Base-by-base conservation (phyloP, 2,113 vertebrate genomes). In the Tyrannus savana region DNA sequence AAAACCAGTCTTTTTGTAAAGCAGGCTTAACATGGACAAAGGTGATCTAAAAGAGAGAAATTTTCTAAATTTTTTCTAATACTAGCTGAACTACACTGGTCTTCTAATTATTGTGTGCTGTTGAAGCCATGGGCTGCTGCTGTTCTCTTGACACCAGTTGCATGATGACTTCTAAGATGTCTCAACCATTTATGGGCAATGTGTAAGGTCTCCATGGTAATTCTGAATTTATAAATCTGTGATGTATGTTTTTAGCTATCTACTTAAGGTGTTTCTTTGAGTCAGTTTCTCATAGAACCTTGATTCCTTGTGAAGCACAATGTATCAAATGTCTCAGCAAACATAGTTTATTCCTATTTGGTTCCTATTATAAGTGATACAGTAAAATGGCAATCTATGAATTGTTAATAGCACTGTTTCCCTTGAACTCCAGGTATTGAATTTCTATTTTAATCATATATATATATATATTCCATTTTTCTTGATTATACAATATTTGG, bases 21-120 rank as follows among this genome's bases (percentile, higher is more conserved):
- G 37, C 14, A 84, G 89, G 28, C 10, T 84, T 89, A 83, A 72
- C 0, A 1, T 27, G 66, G n/a, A 63, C 28, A n/a, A 79, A 81
- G 33, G 42, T 56, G 30, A 55, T 33, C n/a, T 74, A 47, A 37
- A 78, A 93, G 28, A 89, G 22, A 30, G 41, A 68, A 46, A 35
- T 27, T 56, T 71, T 85, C 76, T 80, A 87, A 92, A 95, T 71
- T 66, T 33, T 88, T 95, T 83, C 86, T 91, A 84, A 71, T 10
- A 58, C 67, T 52, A 96, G 52, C 28, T 85, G 52, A 87, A 69
- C 52, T 77, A 41, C 2, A 0, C 19, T 68, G 39, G 8, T 56
- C 28, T 83, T 76, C 53, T 12, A 56, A 68, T 75, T 72, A 35
- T 17, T 47, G 46, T 47, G 27, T 74, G 50, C n/a, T 64, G 14